Base-by-base conservation (phyloP, 2,797 vertebrate genomes). In the Poecilia velifera region DNA sequence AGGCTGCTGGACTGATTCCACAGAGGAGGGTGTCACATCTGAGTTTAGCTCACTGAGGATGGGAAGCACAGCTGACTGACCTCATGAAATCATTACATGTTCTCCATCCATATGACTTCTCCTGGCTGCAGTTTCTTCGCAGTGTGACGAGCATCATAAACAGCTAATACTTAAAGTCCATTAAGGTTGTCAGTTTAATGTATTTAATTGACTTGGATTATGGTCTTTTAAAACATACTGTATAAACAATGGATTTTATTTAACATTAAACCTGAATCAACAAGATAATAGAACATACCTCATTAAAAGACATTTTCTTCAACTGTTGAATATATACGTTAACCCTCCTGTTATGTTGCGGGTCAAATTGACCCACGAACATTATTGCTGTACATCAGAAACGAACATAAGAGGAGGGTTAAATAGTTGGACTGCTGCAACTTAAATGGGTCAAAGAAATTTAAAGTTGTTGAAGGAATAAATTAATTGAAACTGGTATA, bases 11-110 rank as follows among this genome's bases (percentile, higher is more conserved):
- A 53, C 71, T 28, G 73, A 86, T 80, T 82, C 70, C 78, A 53
- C 72, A 43, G 43, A 73, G 80, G 82, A 80, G 74, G 77, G 79
- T 57, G 86, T 91, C 88, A 83, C 78, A 84, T 81, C 80, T 77
- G 88, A 89, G 78, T 76, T 84, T 64, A 75, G 72, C 80, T 89
- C 83, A 72, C 1, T 51, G 77, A 84, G 86, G 86, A 86, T 71
- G 74, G 64, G 6, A 78, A 76, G 64, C 70, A 81, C 86, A 88
- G 87, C 86, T 88, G 87, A 91, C 85, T 89, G 86, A 92, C 87
- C 81, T 92, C 89, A 89, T 86, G 68, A 25, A 6, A 87, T 81
- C 75, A 78, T 78, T 80, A 86, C 72, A 39, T 72, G 75, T 68
- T 78, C 53, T 72, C 53, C 39, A 10, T 82, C 70, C 74, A 81